Evolutionary conservation across 2,113 vertebrate genomes (phyloP).

Genomic region (Australoheros scitulus): DNA sequence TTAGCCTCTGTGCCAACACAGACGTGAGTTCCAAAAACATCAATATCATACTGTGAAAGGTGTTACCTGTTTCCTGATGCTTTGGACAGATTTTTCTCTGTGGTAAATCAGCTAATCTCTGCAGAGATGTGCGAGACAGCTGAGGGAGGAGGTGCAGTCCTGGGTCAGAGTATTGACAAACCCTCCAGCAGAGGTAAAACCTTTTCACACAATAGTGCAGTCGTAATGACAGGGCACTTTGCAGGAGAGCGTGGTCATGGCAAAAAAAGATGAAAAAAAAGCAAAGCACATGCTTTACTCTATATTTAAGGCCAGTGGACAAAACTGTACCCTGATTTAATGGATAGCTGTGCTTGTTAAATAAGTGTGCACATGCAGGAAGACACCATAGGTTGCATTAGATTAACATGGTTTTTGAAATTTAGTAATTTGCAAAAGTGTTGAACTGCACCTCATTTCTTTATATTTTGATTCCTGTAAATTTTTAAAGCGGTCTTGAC

Average conservation of each 20-base stretch:
- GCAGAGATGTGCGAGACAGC: slow-evolving; percentile 15
- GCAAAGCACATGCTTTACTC: neutral
- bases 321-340: neutral
- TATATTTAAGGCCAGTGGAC: neutral
- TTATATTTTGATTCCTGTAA: neutral
- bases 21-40: slow-evolving; percentile 49
- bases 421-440: too few species aligned
- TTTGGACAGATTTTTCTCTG: slow-evolving; percentile 38
- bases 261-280: neutral
- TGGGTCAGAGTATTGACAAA: slow-evolving; percentile 50
- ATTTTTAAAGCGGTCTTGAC: neutral
- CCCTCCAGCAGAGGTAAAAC: slow-evolving; percentile 38
- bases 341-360: neutral
- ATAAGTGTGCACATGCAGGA: neutral
- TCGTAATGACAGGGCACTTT: slow-evolving; percentile 7
- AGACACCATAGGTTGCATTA: too few species aligned
- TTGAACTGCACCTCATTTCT: neutral
- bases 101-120: slow-evolving; percentile 31
- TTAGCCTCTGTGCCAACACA: slow-evolving; percentile 42
- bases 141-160: slow-evolving; percentile 40
- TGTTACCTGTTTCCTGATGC: slow-evolving; percentile 22
- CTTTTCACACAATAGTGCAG: slow-evolving; percentile 6
- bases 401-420: neutral
- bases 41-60: slow-evolving; percentile 45
- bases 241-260: neutral